Evolutionary conservation across 2,888 invertebrate species (phyloP), one percentile per base, ranked within the genome.

Genomic region (Scotopteryx bipunctaria): DNA sequence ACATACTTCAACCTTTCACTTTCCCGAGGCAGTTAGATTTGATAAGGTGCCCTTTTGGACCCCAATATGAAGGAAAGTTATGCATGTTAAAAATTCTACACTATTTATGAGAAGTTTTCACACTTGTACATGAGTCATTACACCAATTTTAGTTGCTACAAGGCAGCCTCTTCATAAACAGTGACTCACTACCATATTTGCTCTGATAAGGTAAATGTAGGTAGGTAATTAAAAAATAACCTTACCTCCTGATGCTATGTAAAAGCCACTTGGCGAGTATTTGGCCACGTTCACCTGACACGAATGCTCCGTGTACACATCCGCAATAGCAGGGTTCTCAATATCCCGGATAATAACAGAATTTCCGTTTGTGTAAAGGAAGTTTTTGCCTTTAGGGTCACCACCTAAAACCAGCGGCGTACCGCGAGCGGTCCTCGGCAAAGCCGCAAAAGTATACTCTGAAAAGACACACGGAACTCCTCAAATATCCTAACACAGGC

Each of bases 281-380:
- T 99, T 99, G 54, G 99, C 99, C 51, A 99, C 98, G 79, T 97
- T 98, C 2, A 98, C 97, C 74, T 95, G 93, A 74, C 96, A 95
- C 37, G 98, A 96, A 89, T 99, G 99, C 86, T 99, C 98, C 2
- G 99, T 98, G 86, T 99, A 99, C 61, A 99, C 94, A 82, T 99
- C 99, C 56, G 97, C 93, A 64, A 97, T 94, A 11, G 97, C 95
- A 61, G 99, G 98, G 89, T 99, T 95, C 95, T 97, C 96, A 70
- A 99, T 97, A 85, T 99, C 96, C 64, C 99, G 93, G 76, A 99
- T 99, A 78, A 98, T 97, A 59, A 99, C 98, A 69, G 97, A 98
- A 83, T 98, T 98, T 62, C 99, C 98, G 91, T 99, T 98, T 57
- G 98, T 95, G 81, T 99, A 99, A 42, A 99, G 92, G 86, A 99